Conservation (phyloP, 2,888 invertebrate species). For the Horisme vitalbata region DNA sequence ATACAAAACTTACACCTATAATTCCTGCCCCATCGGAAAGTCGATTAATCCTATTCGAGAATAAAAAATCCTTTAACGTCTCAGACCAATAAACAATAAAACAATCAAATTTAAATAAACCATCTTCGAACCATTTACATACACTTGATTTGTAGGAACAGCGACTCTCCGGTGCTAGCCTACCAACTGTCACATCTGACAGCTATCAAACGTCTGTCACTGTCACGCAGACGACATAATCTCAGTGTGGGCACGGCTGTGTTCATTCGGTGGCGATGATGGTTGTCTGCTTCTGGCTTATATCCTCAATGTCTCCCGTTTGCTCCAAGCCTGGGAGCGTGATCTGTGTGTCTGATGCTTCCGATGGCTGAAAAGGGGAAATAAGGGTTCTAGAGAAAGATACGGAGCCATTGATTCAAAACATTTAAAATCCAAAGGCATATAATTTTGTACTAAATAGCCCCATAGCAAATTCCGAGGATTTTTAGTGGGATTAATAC, state of each 20-base stretch:
- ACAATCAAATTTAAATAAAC: background rate
- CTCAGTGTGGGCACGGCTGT: slow-evolving; percentile 23
- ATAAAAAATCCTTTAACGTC: background rate
- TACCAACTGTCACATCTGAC: slow-evolving; percentile 12
- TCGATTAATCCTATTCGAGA: no score
- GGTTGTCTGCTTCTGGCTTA: slow-evolving; percentile 50
- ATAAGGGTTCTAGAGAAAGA: no score
- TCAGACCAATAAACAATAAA: no score
- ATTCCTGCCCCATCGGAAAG: no score
- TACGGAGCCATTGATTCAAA: no score
- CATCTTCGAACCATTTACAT: background rate
- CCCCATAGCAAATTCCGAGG: no score
- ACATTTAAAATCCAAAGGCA: no score
- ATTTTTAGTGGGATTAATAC: no score
- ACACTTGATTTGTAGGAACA: background rate
- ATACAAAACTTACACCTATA: background rate
- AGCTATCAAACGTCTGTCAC: slow-evolving; percentile 25
- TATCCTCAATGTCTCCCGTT: slow-evolving; percentile 61
- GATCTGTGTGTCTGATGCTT: slow-evolving; percentile 91
- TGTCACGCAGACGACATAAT: slow-evolving; percentile 6
- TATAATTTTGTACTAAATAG: no score
- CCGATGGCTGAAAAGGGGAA: slow-evolving; percentile 84
- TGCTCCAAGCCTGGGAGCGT: slow-evolving; percentile 87
- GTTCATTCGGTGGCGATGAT: slow-evolving; percentile 36
- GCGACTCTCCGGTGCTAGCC: background rate